These are phyloP conservation scores for Dromius quadrimaculatus DNA, from an alignment of 2,888 invertebrate genomes.

Conservation along the genomic window DNA sequence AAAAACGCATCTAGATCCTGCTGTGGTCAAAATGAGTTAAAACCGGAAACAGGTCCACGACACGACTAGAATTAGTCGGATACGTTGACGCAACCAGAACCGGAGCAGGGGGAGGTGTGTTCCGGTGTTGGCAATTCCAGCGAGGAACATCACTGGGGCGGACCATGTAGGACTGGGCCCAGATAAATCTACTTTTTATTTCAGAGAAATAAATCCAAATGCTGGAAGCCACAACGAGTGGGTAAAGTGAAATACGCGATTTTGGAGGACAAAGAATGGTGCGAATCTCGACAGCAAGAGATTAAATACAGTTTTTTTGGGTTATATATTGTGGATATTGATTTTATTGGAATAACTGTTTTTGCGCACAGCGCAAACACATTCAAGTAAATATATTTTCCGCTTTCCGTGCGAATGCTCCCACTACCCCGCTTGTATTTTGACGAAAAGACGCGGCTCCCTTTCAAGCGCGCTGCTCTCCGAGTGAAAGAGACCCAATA, in stretches of 20 bases:
- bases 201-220: slow-evolving; percentile 34
- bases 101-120: slow-evolving; percentile 35
- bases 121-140: slow-evolving; percentile 44
- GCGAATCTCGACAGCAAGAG: background rate
- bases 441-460: too few species aligned
- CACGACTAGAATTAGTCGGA: slow-evolving; percentile 37
- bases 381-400: too few species aligned
- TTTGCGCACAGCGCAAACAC: too few species aligned
- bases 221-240: slow-evolving; percentile 14
- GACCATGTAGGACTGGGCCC: slow-evolving; percentile 13
- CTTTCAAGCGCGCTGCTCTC: too few species aligned
- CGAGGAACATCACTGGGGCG: slow-evolving; percentile 47
- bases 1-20: slow-evolving; percentile 38
- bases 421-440: too few species aligned
- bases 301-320: slow-evolving; percentile 10
- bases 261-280: background rate
- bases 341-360: background rate
- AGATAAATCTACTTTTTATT: slow-evolving; percentile 48
- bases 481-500: too few species aligned
- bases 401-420: too few species aligned
- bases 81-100: slow-evolving; percentile 32
- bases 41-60: slow-evolving; percentile 41
- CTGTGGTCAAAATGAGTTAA: slow-evolving; percentile 44
- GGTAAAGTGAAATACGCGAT: slow-evolving; percentile 12
- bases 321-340: background rate